Evolutionary conservation across 1,140 invertebrate species (phyloP).

Genomic region (Pogonognathellus flavescens): DNA sequence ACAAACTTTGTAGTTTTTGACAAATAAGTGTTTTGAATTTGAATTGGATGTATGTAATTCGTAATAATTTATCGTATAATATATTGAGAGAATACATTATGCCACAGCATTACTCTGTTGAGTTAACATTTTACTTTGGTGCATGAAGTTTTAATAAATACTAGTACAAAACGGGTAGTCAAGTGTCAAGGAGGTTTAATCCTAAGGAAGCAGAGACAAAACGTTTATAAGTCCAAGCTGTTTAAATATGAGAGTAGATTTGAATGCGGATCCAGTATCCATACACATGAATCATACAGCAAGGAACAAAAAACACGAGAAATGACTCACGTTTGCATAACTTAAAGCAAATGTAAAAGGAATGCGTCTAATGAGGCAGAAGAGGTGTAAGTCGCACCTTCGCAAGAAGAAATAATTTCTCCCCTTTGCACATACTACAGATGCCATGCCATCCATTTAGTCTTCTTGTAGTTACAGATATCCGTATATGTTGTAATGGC

Average conservation of each 20-base stretch:
- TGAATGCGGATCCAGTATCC: not conserved
- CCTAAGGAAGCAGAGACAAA: not conserved
- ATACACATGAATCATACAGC: not conserved
- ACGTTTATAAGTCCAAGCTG: not conserved
- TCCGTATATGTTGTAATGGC: not conserved
- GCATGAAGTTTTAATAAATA: no score
- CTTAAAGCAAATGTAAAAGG: conserved; percentile 50
- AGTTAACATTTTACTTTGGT: no score
- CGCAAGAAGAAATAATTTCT: conserved; percentile 44
- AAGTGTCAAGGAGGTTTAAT: not conserved
- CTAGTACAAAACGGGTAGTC: no score
- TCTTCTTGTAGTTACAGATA: no score
- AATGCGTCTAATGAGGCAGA: conserved; percentile 59
- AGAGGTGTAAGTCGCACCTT: conserved; percentile 58
- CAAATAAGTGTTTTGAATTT: no score
- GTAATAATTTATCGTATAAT: no score
- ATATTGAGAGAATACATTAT: no score
- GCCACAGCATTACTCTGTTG: no score
- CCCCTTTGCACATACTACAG: conserved; percentile 44
- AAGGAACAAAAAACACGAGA: conserved; percentile 12
- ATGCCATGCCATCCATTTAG: conserved; percentile 38
- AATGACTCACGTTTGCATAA: conserved; percentile 47
- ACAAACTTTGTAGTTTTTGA: no score
- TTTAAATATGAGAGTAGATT: no score
- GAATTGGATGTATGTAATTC: no score